Evolutionary conservation across 2,797 vertebrate genomes (phyloP), one percentile per base, ranked within the genome.

Genomic region (Leuciscus waleckii): DNA sequence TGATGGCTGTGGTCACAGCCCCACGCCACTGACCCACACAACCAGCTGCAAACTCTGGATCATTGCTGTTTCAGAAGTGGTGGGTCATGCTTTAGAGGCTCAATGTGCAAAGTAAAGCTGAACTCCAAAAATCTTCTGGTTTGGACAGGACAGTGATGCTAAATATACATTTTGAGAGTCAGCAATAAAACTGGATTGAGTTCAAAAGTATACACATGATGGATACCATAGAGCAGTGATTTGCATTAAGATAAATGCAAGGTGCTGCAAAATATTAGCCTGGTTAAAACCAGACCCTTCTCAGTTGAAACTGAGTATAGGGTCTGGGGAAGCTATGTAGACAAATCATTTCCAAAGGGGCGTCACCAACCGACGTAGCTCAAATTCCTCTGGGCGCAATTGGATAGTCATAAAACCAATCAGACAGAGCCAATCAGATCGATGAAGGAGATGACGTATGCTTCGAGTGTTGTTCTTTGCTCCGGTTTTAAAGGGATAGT

Each of bases 21-120:
- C 88, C 88, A 90, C 90, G 93, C 94, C 93, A 92, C 92, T 91
- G 94, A 94, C 93, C 92, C 88, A 73, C 76, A 86, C 86, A 92
- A 87, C 85, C 89, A 91, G 92, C 91, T 89, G 89, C 91, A 93
- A 92, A 92, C 80, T 81, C 26, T 13, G 82, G 87, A 81, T 94
- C 93, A 90, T 92, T 92, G 87, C 89, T 82, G 88, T 91, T 93
- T 93, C 90, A 81, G 88, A 89, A 90, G 92, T 4, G 88, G 90
- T 92, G 89, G 91, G 91, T 93, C 93, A 89, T 74, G 54, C 84
- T 92, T 89, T 88, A 91, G 86, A 88, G 81, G 77, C 85, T 89
- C 89, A 89, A 85, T 89, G 77, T 90, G 83, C 89, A 89, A 82
- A 49, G 83, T 85, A 65, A 85, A 85, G 84, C 41, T 81, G 56